Evolutionary conservation across 2,797 vertebrate species (phyloP).

Genomic region (Pteropus rufus): DNA sequence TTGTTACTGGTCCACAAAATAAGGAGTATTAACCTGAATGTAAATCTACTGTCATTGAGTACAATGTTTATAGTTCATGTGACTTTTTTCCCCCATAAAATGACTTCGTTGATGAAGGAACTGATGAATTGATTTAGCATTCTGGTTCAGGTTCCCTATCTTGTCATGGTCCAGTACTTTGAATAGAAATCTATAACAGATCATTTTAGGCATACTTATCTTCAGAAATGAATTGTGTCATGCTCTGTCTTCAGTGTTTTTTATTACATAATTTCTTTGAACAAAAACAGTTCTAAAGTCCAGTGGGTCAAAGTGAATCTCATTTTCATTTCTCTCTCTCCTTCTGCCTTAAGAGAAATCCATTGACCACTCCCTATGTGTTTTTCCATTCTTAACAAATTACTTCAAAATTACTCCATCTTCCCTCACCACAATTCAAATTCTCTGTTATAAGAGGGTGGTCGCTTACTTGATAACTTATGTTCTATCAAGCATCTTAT

Average conservation of each 20-base stretch:
- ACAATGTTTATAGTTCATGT: background rate
- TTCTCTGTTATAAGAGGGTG: background rate
- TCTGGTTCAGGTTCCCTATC: background rate
- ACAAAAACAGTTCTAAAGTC: background rate
- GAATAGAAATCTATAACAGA: background rate
- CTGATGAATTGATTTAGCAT: background rate
- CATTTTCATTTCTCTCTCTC: background rate
- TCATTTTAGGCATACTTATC: background rate
- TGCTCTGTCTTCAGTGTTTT: background rate
- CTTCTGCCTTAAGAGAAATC: background rate
- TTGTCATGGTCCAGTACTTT: background rate
- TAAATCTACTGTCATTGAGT: background rate
- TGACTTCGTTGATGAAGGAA: slow-evolving; percentile 11
- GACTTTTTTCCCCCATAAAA: background rate
- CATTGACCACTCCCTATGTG: background rate
- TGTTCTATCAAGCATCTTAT: background rate
- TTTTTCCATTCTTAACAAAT: slow-evolving; percentile 26
- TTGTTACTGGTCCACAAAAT: background rate
- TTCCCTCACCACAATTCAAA: background rate
- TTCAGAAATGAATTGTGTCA: background rate
- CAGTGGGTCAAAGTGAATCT: background rate
- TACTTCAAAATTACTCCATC: background rate
- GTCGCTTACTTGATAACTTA: background rate
- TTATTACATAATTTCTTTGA: background rate
- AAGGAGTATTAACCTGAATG: background rate